Conservation (phyloP, 2,113 vertebrate genomes). For the Otolemur garnettii region DNA sequence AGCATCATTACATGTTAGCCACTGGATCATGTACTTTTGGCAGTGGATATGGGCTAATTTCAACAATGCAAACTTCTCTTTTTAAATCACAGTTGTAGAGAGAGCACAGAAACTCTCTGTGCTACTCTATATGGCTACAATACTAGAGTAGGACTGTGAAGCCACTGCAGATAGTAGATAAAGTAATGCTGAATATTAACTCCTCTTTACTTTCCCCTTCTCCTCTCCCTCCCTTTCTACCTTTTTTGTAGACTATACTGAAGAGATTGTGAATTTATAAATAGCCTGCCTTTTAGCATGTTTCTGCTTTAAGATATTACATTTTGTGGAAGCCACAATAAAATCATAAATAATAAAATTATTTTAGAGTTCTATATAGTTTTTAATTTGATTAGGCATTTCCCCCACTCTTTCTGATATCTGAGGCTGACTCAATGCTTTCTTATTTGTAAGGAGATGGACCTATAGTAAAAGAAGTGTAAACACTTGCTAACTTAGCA, state of each 20-base stretch:
- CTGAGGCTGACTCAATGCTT: conserved; percentile 12
- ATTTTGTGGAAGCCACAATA: neutral
- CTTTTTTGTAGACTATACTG: neutral
- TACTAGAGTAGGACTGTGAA: neutral
- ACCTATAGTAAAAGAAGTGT: neutral
- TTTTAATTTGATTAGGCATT: neutral
- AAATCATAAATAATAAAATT: conserved; percentile 39
- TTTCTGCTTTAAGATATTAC: neutral
- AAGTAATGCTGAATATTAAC: conserved; percentile 14
- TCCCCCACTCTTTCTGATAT: neutral
- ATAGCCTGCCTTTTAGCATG: neutral
- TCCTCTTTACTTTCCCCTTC: neutral
- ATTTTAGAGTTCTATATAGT: neutral
- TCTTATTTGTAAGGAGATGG: neutral
- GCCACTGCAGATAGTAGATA: neutral
- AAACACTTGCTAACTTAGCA: neutral
- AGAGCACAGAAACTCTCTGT: conserved; percentile 31
- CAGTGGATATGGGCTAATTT: conserved; percentile 73
- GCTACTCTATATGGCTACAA: neutral
- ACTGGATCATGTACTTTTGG: conserved; percentile 70
- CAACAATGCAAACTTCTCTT: conserved; percentile 66
- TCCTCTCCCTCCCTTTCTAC: neutral
- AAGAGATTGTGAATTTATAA: neutral
- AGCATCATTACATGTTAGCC: conserved; percentile 75
- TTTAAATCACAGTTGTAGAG: conserved; percentile 37